Percentiles rank a stretch among this genome's conserved stretches.
Conservation (phyloP, 2,113 vertebrate genomes). For the Butastur rufipennis region DNA sequence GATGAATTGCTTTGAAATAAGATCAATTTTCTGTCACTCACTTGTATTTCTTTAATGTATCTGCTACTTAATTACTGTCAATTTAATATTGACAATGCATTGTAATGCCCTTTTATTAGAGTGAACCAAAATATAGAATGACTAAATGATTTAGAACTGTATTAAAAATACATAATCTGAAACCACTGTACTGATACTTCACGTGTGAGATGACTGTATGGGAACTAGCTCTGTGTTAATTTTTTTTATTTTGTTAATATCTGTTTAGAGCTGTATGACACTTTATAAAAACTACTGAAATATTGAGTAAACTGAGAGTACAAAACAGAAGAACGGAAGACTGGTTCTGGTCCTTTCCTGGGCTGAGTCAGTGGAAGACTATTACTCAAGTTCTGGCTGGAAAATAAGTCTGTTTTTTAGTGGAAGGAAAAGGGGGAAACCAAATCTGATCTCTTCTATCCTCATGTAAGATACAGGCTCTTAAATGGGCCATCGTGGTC, state of each 20-base stretch:
- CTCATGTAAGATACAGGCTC: background rate
- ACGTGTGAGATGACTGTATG: background rate
- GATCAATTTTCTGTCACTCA: background rate
- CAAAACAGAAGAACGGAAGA: background rate
- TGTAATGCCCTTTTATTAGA: background rate
- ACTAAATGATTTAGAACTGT: background rate
- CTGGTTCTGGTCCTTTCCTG: background rate
- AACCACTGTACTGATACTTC: background rate
- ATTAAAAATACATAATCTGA: background rate
- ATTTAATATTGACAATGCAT: background rate
- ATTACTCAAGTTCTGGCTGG: background rate
- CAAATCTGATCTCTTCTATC: background rate
- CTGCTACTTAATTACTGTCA: background rate
- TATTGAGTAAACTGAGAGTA: background rate
- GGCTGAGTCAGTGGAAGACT: background rate
- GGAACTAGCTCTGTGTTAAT: background rate
- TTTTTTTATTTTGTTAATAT: background rate
- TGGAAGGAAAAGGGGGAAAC: background rate
- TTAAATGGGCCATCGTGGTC: fast-evolving
- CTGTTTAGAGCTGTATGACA: background rate
- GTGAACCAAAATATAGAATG: background rate
- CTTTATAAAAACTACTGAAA: background rate
- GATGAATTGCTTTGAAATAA: background rate
- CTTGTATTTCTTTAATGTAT: background rate
- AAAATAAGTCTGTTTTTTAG: background rate